Base-by-base conservation (phyloP, 2,888 invertebrate species). In the Diloba caeruleocephala region DNA sequence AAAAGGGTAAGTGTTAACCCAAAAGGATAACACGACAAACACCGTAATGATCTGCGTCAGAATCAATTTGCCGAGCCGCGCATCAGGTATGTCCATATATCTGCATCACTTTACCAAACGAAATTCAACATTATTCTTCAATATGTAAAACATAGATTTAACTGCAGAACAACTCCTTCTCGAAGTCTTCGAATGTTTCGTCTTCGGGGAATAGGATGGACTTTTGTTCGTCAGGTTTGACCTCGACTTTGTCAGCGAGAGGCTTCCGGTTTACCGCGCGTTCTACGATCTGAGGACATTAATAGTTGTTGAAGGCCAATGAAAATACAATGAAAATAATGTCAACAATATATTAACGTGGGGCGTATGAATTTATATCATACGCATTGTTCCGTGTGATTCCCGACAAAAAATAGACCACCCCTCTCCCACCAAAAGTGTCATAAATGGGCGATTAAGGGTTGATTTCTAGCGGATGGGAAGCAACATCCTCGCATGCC, bases 1-100 rank as follows among this genome's bases (percentile, higher is more conserved):
- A 74, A 96, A 96, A 1, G 96, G 96, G 70, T 96, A 92, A 34
- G 95, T 94, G 51, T 96, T 94, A 12, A 96, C 87, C 96, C 96
- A 96, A 50, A 95, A 83, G 25, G 95, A 94, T 59, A 96, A 94
- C 72, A 95, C 92, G 0, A 94, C 64, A 71, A 95, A 95, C 45
- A 94, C 71, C 8, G 88, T 78, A 3, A 93, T 80, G 3, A 95
- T 94, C 2, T 90, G 69, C 55, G 93, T 88, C 67, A 96, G 87
- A 63, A 95, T 85, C 39, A 94, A 63, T 86, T 94, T 95, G 41
- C 96, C 96, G 51, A 94, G 82, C 58, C 90, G 84, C 29, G 94
- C 92, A 86, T 96, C 95, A 49, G 94, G 57, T 53, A 89, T 85
- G 82, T 94, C 94, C 95, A 95, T 95, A 81, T 68, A 86, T 72